Percentiles rank a stretch among this genome's conserved stretches.
phyloP scores from a whole-genome alignment of 2,888 invertebrate species.

The Syritta pipiens region DNA sequence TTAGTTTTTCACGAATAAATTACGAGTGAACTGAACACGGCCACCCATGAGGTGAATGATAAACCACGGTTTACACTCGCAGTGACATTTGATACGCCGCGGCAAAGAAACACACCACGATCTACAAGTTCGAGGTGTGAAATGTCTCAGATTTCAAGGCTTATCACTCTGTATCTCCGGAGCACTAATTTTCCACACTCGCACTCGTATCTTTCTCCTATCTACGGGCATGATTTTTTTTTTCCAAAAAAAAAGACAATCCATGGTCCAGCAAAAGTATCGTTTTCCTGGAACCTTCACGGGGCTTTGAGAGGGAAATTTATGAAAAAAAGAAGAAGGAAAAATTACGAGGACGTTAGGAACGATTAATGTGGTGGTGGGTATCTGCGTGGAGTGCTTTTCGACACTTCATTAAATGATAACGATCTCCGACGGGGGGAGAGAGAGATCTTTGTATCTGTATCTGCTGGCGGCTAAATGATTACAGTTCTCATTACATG shows the following conservation, averaged over 20 bases:
- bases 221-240: conserved; percentile 1
- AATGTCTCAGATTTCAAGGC: conserved; percentile 45
- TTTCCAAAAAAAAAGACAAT: background rate
- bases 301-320: conserved; percentile 25
- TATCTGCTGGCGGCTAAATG: conserved; percentile 16
- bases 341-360: conserved; percentile 35
- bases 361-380: conserved; percentile 9
- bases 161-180: conserved; percentile 45
- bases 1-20: too few relatives aligned
- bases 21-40: too few relatives aligned
- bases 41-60: too few relatives aligned
- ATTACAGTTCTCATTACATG: conserved; percentile 25
- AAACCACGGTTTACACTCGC: too few relatives aligned
- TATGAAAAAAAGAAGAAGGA: conserved; percentile 26
- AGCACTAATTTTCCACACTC: conserved; percentile 48
- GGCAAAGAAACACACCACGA: too few relatives aligned
- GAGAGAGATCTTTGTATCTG: background rate
- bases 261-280: conserved; percentile 28
- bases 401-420: conserved; percentile 60
- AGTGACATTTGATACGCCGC: conserved; percentile 59
- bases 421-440: too few relatives aligned
- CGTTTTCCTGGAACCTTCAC: conserved; percentile 29
- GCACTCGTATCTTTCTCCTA: conserved; percentile 32
- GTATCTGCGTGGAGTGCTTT: conserved; percentile 20
- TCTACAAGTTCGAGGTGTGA: conserved; percentile 53